Base-by-base conservation (phyloP, 1,140 invertebrate genomes). In the Gonatopus flavifemur region DNA sequence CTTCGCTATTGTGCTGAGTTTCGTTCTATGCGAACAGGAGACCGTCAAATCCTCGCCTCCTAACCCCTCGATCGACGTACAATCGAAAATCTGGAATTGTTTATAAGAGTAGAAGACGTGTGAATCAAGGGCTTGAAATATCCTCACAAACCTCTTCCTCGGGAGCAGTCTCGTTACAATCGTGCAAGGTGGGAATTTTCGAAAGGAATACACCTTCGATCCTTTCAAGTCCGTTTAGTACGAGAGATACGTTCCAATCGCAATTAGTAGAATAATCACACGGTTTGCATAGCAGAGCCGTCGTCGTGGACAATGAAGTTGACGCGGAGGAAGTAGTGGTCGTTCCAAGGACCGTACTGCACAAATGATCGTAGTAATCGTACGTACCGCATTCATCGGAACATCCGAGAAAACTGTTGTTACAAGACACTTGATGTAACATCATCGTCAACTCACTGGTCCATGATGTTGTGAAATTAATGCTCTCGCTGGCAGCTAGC, bases 201-300 rank as follows among this genome's bases (percentile, higher is more conserved):
- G 67, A 64, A 12, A 70, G 30, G 28, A 69, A 70, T n/a, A 59
- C 45, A n/a, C 67, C 62, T 47, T 70, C 62, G 33, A 70, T 56
- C 20, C 43, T 66, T 41, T 70, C 66, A 15, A 68, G 43, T 0
- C 64, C 62, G 13, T 54, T 64, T 19, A 70, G 50, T 0, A 70
- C 25, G 31, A 70, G 32, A 5, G 67, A 70, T 10, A 69, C 58
- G 21, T 70, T 70, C 30, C 60, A 32, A 13, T 64, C 56, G 30
- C 66, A 70, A 7, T 24, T 53, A 8, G 45, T 32, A 30, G 49
- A 9, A 9, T 62, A 69, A 39, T 70, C 59, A 32, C 67, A 70
- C 0, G 67, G 62, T 15, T 49, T 55, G 31, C 67, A 70, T 9
- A 70, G 49, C 13, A 69, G 42, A 18, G 42, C 49, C n/a, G n/a